Evolutionary conservation across 2,888 invertebrate genomes (phyloP), one percentile per base, ranked within the genome.

Genomic region (Unio delphinus): DNA sequence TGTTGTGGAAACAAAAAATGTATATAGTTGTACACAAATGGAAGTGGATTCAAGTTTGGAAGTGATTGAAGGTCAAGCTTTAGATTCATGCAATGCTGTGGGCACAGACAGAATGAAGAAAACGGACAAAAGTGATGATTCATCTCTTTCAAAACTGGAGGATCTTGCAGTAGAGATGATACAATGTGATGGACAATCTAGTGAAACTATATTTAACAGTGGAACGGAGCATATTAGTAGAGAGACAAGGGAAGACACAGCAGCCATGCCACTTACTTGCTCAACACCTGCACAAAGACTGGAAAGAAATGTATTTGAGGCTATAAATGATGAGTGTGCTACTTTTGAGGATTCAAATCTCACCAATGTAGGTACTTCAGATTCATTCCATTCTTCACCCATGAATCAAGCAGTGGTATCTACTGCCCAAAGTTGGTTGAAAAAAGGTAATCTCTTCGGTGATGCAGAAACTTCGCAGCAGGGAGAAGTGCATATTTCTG

Each of bases 81-180:
- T 55, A 55, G 55, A 55, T 23, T 28, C n/a, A 7, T 45, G 55
- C 11, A n/a, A 17, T n/a, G 15, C 26, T 20, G 20, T 26, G 0
- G 64, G 18, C n/a, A 64, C 4, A 4, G 64, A 64, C 8, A n/a
- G 15, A 23, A n/a, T 23, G 55, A 54, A 26, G 45, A n/a, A 55
- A n/a, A 64, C 11, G 23, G 30, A 45, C 45, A 57, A 58, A 34
- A n/a, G 8, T 28, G 67, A 67, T 61, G 55, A 56, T 55, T 60
- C 55, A 2, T n/a, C 56, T 1, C 34, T 55, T n/a, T 61, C 56
- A 3, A 61, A 67, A 55, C 7, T 34, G n/a, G 30, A 58, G n/a
- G 20, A 20, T 59, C 30, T 15, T 23, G 20, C n/a, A 64, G 54
- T 18, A 17, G 60, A 60, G 58, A 60, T 34, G 30, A 34, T n/a